phyloP scores from a whole-genome alignment of 2,797 vertebrate genomes.

The Phyllotis vaccarum region DNA sequence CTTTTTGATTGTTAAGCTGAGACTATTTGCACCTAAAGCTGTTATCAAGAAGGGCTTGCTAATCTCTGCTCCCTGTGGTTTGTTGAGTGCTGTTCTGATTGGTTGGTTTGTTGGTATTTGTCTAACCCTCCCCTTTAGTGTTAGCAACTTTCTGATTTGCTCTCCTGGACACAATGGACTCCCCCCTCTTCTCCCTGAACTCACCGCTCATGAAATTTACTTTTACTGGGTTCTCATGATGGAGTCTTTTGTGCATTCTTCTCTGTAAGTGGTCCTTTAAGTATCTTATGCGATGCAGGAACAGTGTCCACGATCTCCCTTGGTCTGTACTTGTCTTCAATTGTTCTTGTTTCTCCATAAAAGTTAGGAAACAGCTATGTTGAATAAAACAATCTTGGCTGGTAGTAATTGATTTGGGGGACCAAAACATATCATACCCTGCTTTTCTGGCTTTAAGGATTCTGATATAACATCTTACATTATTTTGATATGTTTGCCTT shows the following conservation, averaged over 20 bases:
- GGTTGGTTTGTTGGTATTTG: background rate
- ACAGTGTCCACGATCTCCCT: background rate
- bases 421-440: background rate
- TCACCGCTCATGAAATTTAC: background rate
- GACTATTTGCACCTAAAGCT: background rate
- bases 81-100: background rate
- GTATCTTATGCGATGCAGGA: background rate
- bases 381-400: background rate
- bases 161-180: background rate
- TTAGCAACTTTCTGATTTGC: background rate
- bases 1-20: background rate
- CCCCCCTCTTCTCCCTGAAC: background rate
- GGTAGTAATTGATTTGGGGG: background rate
- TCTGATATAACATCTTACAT: background rate
- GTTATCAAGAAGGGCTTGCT: background rate
- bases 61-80: background rate
- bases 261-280: background rate
- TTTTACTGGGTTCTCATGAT: background rate
- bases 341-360: background rate
- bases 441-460: background rate
- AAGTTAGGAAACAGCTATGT: background rate
- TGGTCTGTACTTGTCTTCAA: background rate
- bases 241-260: background rate
- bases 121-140: background rate
- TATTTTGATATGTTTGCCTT: background rate